These are phyloP conservation scores for Cheilinus undulatus DNA, from an alignment of 2,113 vertebrate species.

Conservation along the genomic window DNA sequence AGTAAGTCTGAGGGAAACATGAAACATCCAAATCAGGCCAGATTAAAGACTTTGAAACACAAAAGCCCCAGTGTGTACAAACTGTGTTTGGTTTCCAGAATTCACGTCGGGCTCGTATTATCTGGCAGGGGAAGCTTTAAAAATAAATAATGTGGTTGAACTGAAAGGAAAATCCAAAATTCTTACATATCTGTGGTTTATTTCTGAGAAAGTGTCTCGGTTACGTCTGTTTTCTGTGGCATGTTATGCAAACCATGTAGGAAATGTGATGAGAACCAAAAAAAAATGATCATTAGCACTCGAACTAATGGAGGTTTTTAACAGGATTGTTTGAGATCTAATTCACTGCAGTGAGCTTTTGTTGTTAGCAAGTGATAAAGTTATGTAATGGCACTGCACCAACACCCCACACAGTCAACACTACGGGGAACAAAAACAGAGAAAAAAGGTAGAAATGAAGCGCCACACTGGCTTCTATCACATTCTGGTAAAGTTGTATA, in stretches of 20 bases:
- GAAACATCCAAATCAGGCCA: no score
- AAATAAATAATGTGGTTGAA: background rate
- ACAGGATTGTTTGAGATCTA: background rate
- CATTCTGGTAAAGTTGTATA: no score
- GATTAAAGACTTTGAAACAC: no score
- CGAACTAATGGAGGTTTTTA: background rate
- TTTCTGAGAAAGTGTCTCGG: background rate
- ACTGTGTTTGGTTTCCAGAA: background rate
- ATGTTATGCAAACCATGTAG: background rate
- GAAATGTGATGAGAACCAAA: background rate
- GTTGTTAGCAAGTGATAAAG: background rate
- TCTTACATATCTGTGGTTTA: background rate
- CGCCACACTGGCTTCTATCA: no score
- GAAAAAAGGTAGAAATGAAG: no score
- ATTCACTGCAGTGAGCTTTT: background rate
- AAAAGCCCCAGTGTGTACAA: background rate
- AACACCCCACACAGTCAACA: background rate
- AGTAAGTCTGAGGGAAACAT: no score
- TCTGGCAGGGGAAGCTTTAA: no score
- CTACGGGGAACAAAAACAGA: no score
- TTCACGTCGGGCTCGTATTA: background rate
- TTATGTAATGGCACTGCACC: conserved; percentile 2
- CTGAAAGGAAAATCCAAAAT: background rate
- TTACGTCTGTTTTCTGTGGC: background rate
- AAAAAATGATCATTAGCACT: background rate